phyloP scores from a whole-genome alignment of 1,140 invertebrate genomes.

The Antheraea mylitta region DNA sequence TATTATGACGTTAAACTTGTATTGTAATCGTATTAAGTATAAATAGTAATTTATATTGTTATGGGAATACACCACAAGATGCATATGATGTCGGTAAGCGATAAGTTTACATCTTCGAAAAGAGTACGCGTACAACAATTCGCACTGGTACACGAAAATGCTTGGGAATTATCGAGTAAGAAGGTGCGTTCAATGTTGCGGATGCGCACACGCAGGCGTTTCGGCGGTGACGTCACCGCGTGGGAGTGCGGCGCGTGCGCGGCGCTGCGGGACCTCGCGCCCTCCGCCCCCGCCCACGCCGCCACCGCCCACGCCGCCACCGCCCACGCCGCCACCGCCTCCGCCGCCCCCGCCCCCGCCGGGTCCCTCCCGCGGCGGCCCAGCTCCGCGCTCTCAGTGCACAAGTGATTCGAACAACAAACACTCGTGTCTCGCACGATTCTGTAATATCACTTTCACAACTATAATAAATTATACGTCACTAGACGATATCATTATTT shows the following conservation, averaged over 20 bases:
- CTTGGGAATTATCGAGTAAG: not conserved
- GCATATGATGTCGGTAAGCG: too few relatives aligned
- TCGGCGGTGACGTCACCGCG: constrained; percentile 2
- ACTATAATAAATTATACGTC: not conserved
- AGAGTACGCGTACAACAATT: too few relatives aligned
- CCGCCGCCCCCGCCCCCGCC: not conserved
- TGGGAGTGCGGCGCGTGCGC: constrained; percentile 19
- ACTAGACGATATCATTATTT: not conserved
- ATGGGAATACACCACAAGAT: too few relatives aligned
- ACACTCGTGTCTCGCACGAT: not conserved
- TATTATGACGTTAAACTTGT: not conserved
- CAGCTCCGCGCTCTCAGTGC: constrained; percentile 52
- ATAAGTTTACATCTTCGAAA: too few relatives aligned
- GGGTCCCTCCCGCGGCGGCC: constrained; percentile 54
- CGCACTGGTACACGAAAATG: not conserved
- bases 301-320: too few relatives aligned
- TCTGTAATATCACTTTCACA: not conserved
- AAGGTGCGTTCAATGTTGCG: not conserved
- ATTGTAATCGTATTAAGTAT: not conserved
- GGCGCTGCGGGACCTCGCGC: constrained; percentile 9
- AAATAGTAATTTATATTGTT: not conserved
- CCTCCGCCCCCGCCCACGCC: constrained; percentile 3
- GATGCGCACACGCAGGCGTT: not conserved
- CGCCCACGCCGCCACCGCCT: constrained; percentile 8
- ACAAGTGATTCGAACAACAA: not conserved